Evolutionary conservation across 2,113 vertebrate species (phyloP).

Genomic region (Toxotes chatareus): DNA sequence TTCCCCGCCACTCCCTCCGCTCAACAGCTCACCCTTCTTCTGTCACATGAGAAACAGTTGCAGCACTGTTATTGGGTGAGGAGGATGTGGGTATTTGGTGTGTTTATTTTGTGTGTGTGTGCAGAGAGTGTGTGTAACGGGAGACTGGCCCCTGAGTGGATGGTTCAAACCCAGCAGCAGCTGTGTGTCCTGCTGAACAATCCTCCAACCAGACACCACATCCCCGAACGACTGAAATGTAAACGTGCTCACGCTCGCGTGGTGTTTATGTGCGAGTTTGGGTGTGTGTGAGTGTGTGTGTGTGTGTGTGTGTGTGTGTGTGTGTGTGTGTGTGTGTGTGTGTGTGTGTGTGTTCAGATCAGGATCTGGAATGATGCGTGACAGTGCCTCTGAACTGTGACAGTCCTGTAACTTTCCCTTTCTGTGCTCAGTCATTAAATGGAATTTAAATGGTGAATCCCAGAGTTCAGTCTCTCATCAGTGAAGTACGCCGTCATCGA

Average conservation of each 20-base stretch:
- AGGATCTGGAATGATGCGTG: background rate
- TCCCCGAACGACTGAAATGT: background rate
- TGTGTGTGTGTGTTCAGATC: background rate
- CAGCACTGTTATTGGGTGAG: conserved; percentile 70
- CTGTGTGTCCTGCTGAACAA: conserved; percentile 34
- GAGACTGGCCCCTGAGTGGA: conserved; percentile 37
- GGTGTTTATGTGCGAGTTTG: background rate
- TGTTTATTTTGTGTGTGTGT: conserved; percentile 67
- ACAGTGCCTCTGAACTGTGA: no score
- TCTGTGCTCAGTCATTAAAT: background rate
- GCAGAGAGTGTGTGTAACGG: conserved; percentile 37
- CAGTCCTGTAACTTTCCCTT: background rate
- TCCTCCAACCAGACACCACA: conserved; percentile 21
- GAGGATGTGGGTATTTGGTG: conserved; percentile 74
- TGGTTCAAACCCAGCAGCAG: conserved; percentile 48
- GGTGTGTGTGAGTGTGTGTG: background rate
- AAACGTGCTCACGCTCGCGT: background rate
- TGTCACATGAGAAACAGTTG: conserved; percentile 80
- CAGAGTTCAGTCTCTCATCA: background rate
- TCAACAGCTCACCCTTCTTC: conserved; percentile 43
- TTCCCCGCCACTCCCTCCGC: conserved; percentile 70
- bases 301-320: background rate
- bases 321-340: conserved; percentile 14
- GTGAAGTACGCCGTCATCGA: background rate
- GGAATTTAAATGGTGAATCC: background rate